phyloP scores from a whole-genome alignment of 2,888 invertebrate species.

The Drosophila recens region DNA sequence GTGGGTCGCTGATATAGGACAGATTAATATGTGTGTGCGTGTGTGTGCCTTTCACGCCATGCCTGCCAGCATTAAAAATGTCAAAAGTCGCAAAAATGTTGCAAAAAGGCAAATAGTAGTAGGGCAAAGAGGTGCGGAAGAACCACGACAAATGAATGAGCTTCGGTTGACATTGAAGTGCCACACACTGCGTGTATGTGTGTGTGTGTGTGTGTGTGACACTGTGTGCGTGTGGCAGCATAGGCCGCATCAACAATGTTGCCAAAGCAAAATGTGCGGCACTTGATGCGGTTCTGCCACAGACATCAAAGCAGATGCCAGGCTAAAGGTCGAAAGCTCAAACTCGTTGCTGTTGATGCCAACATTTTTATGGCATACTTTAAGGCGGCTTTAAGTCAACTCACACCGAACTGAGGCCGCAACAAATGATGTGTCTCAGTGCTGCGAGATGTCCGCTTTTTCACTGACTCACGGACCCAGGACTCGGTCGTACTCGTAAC shows the following conservation, averaged over 20 bases:
- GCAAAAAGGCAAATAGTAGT: conserved; percentile 52
- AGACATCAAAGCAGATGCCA: conserved; percentile 70
- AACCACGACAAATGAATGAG: conserved; percentile 70
- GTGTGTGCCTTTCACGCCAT: conserved; percentile 71
- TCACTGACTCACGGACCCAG: conserved; percentile 16
- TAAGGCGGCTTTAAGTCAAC: conserved; percentile 63
- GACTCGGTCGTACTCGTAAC: conserved; percentile 55
- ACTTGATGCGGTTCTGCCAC: conserved; percentile 64
- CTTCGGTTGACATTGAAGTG: conserved; percentile 71
- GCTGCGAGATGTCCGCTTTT: conserved; percentile 44
- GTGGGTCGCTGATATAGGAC: background rate
- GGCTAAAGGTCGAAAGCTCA: conserved; percentile 19
- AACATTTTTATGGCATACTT: conserved; percentile 50
- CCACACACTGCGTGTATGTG: conserved; percentile 24
- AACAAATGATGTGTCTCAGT: conserved; percentile 55
- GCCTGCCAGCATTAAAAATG: conserved; percentile 80
- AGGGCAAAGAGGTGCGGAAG: conserved; percentile 43
- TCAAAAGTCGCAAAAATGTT: conserved; percentile 80
- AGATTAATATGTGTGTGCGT: conserved; percentile 14
- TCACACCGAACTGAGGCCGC: conserved; percentile 22
- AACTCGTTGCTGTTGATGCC: conserved; percentile 2
- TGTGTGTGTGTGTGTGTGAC: conserved; percentile 24
- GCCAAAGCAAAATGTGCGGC: conserved; percentile 75
- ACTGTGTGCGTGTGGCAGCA: conserved; percentile 36
- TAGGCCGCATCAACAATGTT: conserved; percentile 74